phyloP scores from a whole-genome alignment of 2,888 invertebrate species.

The Netelia fuscicornis region DNA sequence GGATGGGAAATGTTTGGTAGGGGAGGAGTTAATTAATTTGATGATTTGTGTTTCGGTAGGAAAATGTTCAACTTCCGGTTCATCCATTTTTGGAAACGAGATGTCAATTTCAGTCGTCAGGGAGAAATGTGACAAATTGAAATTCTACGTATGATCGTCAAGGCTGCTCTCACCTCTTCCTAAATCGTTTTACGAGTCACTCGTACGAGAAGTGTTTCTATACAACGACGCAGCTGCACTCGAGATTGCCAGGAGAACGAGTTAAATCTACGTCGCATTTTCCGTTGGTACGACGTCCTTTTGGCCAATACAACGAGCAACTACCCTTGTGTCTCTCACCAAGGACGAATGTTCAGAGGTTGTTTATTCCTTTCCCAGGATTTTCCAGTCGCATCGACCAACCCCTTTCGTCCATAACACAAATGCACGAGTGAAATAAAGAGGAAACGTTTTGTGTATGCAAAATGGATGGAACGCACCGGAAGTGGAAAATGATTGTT shows the following conservation, averaged over 20 bases:
- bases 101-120: neutral
- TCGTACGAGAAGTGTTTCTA: constrained; percentile 18
- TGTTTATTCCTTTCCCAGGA: constrained; percentile 22
- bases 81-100: too few relatives aligned
- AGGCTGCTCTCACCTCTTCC: constrained; percentile 52
- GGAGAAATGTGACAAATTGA: neutral
- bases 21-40: too few relatives aligned
- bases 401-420: neutral
- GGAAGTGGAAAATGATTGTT: too few relatives aligned
- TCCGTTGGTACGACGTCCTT: constrained; percentile 4
- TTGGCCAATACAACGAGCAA: neutral
- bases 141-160: neutral
- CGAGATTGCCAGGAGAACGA: constrained; percentile 18
- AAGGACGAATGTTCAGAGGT: constrained; percentile 39
- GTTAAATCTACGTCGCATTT: constrained; percentile 39
- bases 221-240: constrained; percentile 44
- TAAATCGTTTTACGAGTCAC: neutral
- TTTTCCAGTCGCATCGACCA: neutral
- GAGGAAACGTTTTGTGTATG: too few relatives aligned
- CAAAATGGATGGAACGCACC: too few relatives aligned
- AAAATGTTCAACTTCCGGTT: too few relatives aligned
- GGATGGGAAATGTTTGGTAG: too few relatives aligned
- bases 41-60: too few relatives aligned
- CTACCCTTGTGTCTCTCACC: neutral
- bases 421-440: neutral